phyloP scores from a whole-genome alignment of 1,140 invertebrate species.

The Littorina saxatilis region DNA sequence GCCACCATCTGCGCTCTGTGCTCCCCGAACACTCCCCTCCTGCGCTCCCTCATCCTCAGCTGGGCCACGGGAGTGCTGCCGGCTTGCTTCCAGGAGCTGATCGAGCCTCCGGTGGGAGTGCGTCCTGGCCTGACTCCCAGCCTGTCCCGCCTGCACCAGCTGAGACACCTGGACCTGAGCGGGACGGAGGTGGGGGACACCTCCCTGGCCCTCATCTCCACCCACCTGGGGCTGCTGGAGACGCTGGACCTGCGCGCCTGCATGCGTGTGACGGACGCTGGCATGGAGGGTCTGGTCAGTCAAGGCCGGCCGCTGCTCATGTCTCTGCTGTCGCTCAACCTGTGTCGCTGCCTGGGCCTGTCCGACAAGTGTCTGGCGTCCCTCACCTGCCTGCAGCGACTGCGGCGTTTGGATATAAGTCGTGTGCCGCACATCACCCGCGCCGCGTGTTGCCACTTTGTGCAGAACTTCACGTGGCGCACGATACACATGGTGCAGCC shows the following conservation, averaged over 20 bases:
- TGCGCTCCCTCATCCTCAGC: constrained; percentile 85
- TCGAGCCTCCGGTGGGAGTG: constrained; percentile 86
- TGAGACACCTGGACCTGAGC: constrained; percentile 85
- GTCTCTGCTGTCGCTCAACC: constrained; percentile 13
- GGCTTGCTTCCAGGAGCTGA: constrained; percentile 86
- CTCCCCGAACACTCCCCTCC: constrained; percentile 88
- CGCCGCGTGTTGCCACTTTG: constrained; percentile 32
- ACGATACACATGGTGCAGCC: background rate
- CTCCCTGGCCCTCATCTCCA: constrained; percentile 86
- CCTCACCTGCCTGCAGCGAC: constrained; percentile 29
- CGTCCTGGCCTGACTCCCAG: constrained; percentile 87
- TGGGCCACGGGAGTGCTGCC: constrained; percentile 90
- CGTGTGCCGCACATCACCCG: constrained; percentile 43
- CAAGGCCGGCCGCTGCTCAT: constrained; percentile 25
- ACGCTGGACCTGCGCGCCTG: constrained; percentile 90
- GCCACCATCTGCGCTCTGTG: constrained; percentile 87
- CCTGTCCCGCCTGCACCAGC: constrained; percentile 86
- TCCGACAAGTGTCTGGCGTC: constrained; percentile 42
- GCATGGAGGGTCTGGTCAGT: constrained; percentile 85
- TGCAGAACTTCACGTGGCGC: constrained; percentile 22
- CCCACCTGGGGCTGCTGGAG: constrained; percentile 85
- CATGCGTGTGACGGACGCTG: constrained; percentile 90
- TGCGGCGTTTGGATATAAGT: constrained; percentile 39
- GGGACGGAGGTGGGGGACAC: constrained; percentile 94
- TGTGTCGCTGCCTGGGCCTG: constrained; percentile 40